These are phyloP conservation scores for Oxygymnocypris stewartii DNA, from an alignment of 2,113 vertebrate genomes.

Conservation along the genomic window DNA sequence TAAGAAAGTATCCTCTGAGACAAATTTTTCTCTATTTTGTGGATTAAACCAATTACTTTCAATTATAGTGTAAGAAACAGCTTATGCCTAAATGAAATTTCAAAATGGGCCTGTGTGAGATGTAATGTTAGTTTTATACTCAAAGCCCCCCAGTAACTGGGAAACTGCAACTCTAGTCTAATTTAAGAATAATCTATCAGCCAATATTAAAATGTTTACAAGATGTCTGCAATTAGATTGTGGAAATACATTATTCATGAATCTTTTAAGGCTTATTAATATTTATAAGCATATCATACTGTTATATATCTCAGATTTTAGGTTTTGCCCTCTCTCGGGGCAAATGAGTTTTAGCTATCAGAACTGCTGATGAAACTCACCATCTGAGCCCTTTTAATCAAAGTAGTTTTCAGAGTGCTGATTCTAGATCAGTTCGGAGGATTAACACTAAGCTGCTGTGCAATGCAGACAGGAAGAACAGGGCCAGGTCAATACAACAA, in stretches of 20 bases:
- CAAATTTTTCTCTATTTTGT: constrained; percentile 3
- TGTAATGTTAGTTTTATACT: background rate
- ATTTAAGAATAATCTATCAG: constrained; percentile 45
- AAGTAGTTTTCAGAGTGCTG: constrained; percentile 29
- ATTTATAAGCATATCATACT: constrained; percentile 44
- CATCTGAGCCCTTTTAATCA: constrained; percentile 39
- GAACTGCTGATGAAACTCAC: constrained; percentile 15
- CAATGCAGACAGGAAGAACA: constrained; percentile 3
- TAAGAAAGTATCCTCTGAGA: constrained; percentile 23
- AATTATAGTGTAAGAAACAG: constrained; percentile 24
- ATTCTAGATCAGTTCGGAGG: constrained; percentile 16
- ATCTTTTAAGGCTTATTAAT: constrained; percentile 50
- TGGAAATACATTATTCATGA: constrained; percentile 47
- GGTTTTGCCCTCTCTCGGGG: constrained; percentile 8
- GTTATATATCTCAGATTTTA: constrained; percentile 21
- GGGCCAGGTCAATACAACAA: background rate
- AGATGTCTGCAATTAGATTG: constrained; percentile 38
- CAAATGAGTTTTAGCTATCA: constrained; percentile 24
- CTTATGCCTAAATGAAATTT: constrained; percentile 8
- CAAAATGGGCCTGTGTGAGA: constrained; percentile 21
- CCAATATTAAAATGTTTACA: constrained; percentile 45
- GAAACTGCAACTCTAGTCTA: constrained; percentile 12
- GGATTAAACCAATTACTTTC: constrained; percentile 10
- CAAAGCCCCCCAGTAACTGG: background rate
- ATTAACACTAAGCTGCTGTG: constrained; percentile 3